Evolutionary conservation across 2,888 invertebrate genomes (phyloP), one percentile per base, ranked within the genome.

Genomic region (Agelastica alni): DNA sequence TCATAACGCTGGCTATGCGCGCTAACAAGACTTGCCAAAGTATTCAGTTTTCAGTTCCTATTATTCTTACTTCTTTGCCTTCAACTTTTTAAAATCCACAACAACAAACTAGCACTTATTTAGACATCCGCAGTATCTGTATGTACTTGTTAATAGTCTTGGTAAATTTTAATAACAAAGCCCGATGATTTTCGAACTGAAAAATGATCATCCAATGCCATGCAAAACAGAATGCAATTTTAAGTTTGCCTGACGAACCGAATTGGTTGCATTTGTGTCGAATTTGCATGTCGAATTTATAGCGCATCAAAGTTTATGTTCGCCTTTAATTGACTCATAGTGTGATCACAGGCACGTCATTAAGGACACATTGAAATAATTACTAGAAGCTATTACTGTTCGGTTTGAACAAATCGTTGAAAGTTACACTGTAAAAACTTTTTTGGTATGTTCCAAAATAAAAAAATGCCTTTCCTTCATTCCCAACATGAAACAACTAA

Each of bases 261-360:
- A 66, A 67, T 66, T 63, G 65, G 62, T 57, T 55, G 63, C 64
- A 68, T 67, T 69, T 68, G 66, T 69, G 66, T 62, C 65, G 65
- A 67, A 26, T 26, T 68, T 67, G 63, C 67, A 60, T 60, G 58
- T 58, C 44, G 57, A 64, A 64, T 66, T 67, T 66, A 65, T 67
- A 57, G 61, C 59, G 51, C 56, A 51, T 57, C 59, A 56, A 46
- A 54, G 49, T 62, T 61, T 61, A 62, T 61, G 59, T 61, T 45
- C 49, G 12, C n/a, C 34, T 46, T 39, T 46, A 53, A 57, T 57
- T 53, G 53, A 53, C 53, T 46, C 53, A 30, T 32, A 51, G 53
- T 46, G 16, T 48, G 44, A 49, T 41, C n/a, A 44, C 48, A 53
- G 14, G 42, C 36, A 37, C 28, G 39, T 49, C 53, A 53, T 57